These are phyloP conservation scores for Drosophila eugracilis DNA, from an alignment of 1,140 invertebrate genomes.

Conservation along the genomic window DNA sequence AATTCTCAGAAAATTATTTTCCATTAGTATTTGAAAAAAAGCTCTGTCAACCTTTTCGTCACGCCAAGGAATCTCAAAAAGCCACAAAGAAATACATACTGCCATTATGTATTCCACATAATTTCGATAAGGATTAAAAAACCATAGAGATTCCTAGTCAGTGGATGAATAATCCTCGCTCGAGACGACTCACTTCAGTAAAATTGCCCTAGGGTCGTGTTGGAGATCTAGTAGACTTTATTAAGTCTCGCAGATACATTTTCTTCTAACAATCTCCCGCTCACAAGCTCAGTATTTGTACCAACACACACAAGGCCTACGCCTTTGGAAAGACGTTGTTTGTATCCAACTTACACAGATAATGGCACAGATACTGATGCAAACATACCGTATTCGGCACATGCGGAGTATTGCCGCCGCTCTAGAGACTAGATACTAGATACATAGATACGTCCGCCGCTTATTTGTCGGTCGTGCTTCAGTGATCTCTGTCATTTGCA, in stretches of 20 bases:
- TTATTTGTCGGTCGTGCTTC: slow-evolving; percentile 75
- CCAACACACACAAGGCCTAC: slow-evolving; percentile 2
- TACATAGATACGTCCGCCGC: slow-evolving; percentile 67
- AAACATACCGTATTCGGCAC: slow-evolving; percentile 7
- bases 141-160: background rate
- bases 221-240: background rate
- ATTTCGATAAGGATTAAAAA: slow-evolving; percentile 1
- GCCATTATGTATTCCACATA: background rate
- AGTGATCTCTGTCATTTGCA: slow-evolving; percentile 82
- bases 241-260: slow-evolving; percentile 5
- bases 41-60: too few species aligned
- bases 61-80: background rate
- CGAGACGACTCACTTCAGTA: too few species aligned
- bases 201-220: background rate
- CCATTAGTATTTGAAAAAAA: too few species aligned
- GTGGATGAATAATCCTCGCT: background rate
- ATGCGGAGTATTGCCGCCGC: slow-evolving; percentile 54
- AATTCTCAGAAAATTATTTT: too few species aligned
- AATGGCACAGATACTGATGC: slow-evolving; percentile 26
- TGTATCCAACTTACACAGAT: slow-evolving; percentile 22
- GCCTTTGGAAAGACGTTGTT: slow-evolving; percentile 38
- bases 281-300: slow-evolving; percentile 5
- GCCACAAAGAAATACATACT: too few species aligned
- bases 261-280: slow-evolving; percentile 24
- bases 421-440: slow-evolving; percentile 58